Evolutionary conservation across 2,888 invertebrate genomes (phyloP).

Genomic region (Lasius fuliginosus): DNA sequence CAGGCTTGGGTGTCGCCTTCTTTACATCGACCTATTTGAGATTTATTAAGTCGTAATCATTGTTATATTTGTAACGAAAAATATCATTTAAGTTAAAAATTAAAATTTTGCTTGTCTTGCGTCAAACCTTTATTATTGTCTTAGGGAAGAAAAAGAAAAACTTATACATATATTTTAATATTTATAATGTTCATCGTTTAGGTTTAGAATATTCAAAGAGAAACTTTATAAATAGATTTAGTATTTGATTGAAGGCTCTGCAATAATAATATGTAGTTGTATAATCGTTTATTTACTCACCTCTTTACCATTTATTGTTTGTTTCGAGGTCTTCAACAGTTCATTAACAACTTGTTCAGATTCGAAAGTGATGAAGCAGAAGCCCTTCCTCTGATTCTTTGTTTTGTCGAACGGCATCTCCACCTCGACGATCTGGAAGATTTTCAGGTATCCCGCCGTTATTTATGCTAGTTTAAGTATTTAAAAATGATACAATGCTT

Average conservation of each 20-base stretch:
- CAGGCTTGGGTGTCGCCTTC: slow-evolving; percentile 97
- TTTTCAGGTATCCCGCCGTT: background rate
- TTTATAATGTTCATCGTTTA: background rate
- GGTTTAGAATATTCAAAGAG: background rate
- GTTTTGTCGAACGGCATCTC: slow-evolving; percentile 99
- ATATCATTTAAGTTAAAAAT: background rate
- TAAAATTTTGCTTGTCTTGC: background rate
- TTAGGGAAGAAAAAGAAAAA: background rate
- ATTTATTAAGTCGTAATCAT: slow-evolving; percentile 1
- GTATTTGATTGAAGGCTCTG: background rate
- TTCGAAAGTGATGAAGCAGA: slow-evolving; percentile 99
- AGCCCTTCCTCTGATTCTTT: slow-evolving; percentile 98
- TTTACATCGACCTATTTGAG: slow-evolving; percentile 94
- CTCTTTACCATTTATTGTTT: slow-evolving; percentile 97
- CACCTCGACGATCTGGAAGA: slow-evolving; percentile 94
- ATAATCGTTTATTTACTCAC: slow-evolving; percentile 86
- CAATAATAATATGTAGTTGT: background rate
- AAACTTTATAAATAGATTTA: background rate
- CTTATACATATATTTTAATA: background rate
- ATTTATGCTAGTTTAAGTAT: background rate
- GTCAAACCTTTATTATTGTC: background rate
- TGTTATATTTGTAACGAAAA: background rate
- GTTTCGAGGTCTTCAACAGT: slow-evolving; percentile 96
- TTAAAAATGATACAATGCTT: slow-evolving; percentile 85
- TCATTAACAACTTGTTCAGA: slow-evolving; percentile 97